These are phyloP conservation scores for Paedocypris sp. DNA, from an alignment of 2,113 vertebrate genomes.

Conservation along the genomic window DNA sequence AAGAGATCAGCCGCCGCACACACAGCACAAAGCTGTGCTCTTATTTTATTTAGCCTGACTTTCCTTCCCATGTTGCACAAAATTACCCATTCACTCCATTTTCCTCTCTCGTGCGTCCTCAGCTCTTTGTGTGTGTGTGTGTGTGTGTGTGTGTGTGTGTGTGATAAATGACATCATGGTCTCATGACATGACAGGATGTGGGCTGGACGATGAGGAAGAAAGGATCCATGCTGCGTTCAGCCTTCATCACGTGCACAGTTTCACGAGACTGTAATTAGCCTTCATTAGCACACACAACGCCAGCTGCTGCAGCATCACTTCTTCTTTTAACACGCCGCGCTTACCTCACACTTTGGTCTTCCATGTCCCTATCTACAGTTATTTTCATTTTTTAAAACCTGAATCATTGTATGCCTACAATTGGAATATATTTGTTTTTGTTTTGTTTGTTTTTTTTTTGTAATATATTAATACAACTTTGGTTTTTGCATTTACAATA, in stretches of 20 bases:
- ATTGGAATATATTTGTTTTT: too few relatives aligned
- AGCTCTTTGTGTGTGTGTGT: background rate
- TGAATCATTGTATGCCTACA: too few relatives aligned
- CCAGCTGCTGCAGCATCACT: constrained; percentile 28
- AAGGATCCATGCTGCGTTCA: constrained; percentile 17
- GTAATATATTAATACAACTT: too few relatives aligned
- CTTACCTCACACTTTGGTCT: background rate
- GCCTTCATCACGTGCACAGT: constrained; percentile 30
- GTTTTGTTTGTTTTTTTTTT: too few relatives aligned
- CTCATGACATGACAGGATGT: constrained; percentile 15
- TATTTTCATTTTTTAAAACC: too few relatives aligned
- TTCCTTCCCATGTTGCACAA: background rate
- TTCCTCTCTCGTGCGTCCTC: background rate
- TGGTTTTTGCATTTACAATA: too few relatives aligned
- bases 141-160: constrained; percentile 8
- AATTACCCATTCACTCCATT: background rate
- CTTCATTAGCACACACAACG: constrained; percentile 29
- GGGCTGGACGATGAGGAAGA: constrained; percentile 5
- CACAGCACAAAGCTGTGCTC: constrained; percentile 9
- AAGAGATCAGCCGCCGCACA: constrained; percentile 29
- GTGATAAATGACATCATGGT: constrained; percentile 30
- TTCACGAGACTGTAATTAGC: constrained; percentile 34
- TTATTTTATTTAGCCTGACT: constrained; percentile 18
- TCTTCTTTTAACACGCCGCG: background rate
- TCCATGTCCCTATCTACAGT: too few relatives aligned